Evolutionary conservation across 1,140 invertebrate species (phyloP), one percentile per base, ranked within the genome.

Genomic region (Drosophila chauvacae): DNA sequence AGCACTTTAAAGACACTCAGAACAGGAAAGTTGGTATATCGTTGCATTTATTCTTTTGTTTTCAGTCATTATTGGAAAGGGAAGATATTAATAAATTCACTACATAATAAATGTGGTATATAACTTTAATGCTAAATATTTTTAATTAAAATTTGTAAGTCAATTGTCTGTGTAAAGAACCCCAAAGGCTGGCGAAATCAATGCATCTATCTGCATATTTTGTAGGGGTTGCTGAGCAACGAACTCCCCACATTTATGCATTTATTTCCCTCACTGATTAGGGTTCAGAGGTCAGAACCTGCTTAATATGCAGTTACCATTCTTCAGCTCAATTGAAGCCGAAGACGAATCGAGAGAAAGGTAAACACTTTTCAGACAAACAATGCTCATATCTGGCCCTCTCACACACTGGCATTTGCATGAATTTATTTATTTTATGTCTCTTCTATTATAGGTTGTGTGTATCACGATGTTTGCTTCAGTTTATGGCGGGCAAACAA

Each of bases 361-460:
- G 68, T 85, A 76, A 80, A 85, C 77, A 83, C 71, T 70, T 63
- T 35, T 74, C 23, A 65, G 53, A 64, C 81, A 85, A 86, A 81
- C 79, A 86, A 81, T 68, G 47, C 56, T 39, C 59, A 74, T 55
- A 76, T 73, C 64, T 28, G 48, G 55, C 47, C 56, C 63, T 58
- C 56, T 59, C 44, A 59, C 55, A 45, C 62, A 61, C 59, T 63
- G 37, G 50, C 65, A 86, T 86, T 86, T 86, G 82, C 82, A 86
- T 86, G 86, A 87, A 83, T 88, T 77, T 87, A 87, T 87, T 87
- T 88, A 88, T 88, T 88, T 87, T 88, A 87, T 87, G 73, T 86
- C 74, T 78, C 69, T 65, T 76, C 81, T 77, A 62, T 81, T 47
- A 65, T 79, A 50, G 41, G 39, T 37, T 37, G 39, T 66, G 13